A percentile compares a stretch with the other conserved stretches of the same genome.
Evolutionary conservation across 1,140 invertebrate genomes (phyloP).

Genomic region (Hetaerina americana): DNA sequence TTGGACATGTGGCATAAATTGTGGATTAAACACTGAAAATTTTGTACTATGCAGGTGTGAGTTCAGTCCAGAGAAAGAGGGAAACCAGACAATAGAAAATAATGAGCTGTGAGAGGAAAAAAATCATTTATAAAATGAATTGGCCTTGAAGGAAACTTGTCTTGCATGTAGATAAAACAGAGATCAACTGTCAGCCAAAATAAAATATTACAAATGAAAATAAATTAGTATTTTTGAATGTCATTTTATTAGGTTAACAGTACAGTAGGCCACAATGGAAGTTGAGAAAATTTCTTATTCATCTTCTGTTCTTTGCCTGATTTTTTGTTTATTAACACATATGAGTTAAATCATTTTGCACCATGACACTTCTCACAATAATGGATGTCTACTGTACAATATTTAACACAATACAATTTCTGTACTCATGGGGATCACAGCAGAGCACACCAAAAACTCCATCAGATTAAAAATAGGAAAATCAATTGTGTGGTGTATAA

Average conservation of each 20-base stretch:
- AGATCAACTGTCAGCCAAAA: too few species aligned
- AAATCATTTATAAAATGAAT: too few species aligned
- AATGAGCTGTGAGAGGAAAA: too few species aligned
- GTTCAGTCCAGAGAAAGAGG: too few species aligned
- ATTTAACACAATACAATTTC: not conserved
- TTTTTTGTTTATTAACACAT: not conserved
- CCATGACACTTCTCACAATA: not conserved
- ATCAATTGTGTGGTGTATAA: not conserved
- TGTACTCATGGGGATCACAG: not conserved
- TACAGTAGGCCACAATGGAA: not conserved
- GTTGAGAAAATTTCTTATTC: not conserved
- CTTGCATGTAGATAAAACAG: too few species aligned
- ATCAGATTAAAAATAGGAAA: not conserved
- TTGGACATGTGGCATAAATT: too few species aligned
- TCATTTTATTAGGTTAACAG: not conserved
- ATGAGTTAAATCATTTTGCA: not conserved
- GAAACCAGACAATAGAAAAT: too few species aligned
- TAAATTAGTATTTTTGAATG: too few species aligned
- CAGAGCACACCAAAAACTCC: not conserved
- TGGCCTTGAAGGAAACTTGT: too few species aligned
- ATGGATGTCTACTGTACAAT: not conserved
- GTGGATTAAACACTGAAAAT: too few species aligned
- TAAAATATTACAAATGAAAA: too few species aligned
- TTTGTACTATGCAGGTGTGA: too few species aligned
- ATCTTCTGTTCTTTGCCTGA: not conserved